These are phyloP conservation scores for Pachyrhynchus sulphureomaculatus DNA, from an alignment of 1,140 invertebrate genomes.

Conservation along the genomic window DNA sequence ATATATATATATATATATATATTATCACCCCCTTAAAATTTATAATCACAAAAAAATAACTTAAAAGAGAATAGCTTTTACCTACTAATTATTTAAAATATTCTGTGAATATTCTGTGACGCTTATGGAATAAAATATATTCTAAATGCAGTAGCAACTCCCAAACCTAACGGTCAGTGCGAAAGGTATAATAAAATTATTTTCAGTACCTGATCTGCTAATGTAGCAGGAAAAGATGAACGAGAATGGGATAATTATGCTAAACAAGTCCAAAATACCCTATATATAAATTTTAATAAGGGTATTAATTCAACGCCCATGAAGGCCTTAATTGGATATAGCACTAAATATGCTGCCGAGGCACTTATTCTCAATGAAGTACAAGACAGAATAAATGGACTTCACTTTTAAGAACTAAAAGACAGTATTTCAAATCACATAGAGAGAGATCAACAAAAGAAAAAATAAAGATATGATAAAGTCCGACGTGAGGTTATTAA, in stretches of 20 bases:
- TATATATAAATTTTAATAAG: not conserved
- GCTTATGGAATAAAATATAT: not conserved
- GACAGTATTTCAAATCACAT: not conserved
- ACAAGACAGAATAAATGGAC: not conserved
- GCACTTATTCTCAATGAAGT: not conserved
- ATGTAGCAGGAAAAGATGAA: not conserved
- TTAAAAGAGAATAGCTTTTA: not conserved
- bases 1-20: too few relatives aligned
- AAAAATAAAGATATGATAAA: too few relatives aligned
- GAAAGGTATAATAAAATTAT: not conserved
- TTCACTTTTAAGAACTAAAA: not conserved
- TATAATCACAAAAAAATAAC: too few relatives aligned
- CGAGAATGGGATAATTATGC: not conserved
- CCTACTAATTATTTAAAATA: not conserved
- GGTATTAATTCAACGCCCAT: not conserved
- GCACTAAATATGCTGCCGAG: not conserved
- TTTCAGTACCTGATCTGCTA: not conserved
- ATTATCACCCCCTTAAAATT: too few relatives aligned
- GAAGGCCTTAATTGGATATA: not conserved
- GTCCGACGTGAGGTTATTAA: too few relatives aligned
- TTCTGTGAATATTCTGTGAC: not conserved
- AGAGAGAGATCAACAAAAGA: too few relatives aligned
- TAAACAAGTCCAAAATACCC: not conserved
- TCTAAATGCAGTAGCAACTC: too few relatives aligned
- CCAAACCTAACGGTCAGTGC: too few relatives aligned